These are phyloP conservation scores for Teleogryllus occipitalis DNA, from an alignment of 1,140 invertebrate species.

Conservation along the genomic window DNA sequence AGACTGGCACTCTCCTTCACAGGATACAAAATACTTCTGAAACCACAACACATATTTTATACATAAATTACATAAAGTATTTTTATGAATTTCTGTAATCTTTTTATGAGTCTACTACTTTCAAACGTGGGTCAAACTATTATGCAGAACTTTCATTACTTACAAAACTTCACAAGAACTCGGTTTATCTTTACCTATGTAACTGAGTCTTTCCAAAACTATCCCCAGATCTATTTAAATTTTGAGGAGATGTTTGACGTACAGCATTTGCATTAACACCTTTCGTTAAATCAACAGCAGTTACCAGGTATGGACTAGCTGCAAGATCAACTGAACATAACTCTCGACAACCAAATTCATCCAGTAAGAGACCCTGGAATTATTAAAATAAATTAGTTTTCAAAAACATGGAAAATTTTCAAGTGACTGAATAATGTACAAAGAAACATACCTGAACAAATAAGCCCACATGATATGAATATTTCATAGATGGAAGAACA, in stretches of 20 bases:
- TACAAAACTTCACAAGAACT: not conserved
- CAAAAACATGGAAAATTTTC: not conserved
- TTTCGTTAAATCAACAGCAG: slow-evolving; percentile 18
- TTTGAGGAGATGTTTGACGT: slow-evolving; percentile 14
- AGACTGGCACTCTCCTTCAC: slow-evolving; percentile 15
- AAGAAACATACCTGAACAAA: slow-evolving; percentile 19
- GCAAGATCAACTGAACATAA: slow-evolving; percentile 18
- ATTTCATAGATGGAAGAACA: slow-evolving; percentile 17
- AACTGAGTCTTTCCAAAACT: not conserved
- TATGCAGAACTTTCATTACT: not conserved
- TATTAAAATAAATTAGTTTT: slow-evolving; percentile 6
- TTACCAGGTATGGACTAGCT: slow-evolving; percentile 19
- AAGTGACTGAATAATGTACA: not conserved
- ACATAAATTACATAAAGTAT: not conserved
- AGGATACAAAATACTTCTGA: slow-evolving; percentile 15
- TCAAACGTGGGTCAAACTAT: not conserved
- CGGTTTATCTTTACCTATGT: not conserved
- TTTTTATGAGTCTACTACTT: not conserved
- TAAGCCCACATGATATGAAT: slow-evolving; percentile 19
- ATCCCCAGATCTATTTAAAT: not conserved
- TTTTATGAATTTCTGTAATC: not conserved
- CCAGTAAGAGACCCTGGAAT: slow-evolving; percentile 19
- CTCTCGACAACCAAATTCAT: slow-evolving; percentile 23
- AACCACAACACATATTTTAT: not conserved
- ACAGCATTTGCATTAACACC: slow-evolving; percentile 12